These are phyloP conservation scores for Zygothrica quintamaculata DNA, from an alignment of 2,888 invertebrate genomes.

Conservation along the genomic window DNA sequence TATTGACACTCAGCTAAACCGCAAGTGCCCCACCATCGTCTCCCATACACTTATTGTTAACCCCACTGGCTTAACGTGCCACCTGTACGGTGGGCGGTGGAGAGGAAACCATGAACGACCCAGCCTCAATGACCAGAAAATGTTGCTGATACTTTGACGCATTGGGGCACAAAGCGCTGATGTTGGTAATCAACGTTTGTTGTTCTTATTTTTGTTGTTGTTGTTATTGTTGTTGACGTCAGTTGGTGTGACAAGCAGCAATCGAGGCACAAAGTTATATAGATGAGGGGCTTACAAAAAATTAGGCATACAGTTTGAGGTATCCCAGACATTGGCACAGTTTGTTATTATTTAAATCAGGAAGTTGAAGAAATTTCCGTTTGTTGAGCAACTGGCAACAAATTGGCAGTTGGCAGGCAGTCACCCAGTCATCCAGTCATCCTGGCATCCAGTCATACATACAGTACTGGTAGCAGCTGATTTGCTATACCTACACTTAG, in stretches of 20 bases:
- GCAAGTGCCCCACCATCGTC: slow-evolving; percentile 21
- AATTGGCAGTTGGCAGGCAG: slow-evolving; percentile 62
- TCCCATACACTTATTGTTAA: too few relatives aligned
- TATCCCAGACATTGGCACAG: slow-evolving; percentile 47
- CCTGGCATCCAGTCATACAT: background rate
- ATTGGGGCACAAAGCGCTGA: slow-evolving; percentile 46
- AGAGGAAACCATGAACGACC: background rate
- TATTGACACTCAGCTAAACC: slow-evolving; percentile 73
- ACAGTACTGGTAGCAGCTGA: background rate
- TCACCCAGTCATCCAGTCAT: background rate
- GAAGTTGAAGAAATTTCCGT: slow-evolving; percentile 83
- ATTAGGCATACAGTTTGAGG: slow-evolving; percentile 24
- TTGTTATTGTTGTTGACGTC: slow-evolving; percentile 46
- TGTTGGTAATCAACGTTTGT: slow-evolving; percentile 48
- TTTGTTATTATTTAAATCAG: slow-evolving; percentile 82
- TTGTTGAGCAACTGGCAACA: slow-evolving; percentile 72
- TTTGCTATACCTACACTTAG: too few relatives aligned
- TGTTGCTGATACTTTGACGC: slow-evolving; percentile 39
- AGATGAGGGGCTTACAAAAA: too few relatives aligned
- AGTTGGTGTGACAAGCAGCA: slow-evolving; percentile 72
- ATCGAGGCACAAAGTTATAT: too few relatives aligned
- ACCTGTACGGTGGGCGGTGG: too few relatives aligned
- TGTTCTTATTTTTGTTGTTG: slow-evolving; percentile 17
- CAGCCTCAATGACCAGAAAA: slow-evolving; percentile 21
- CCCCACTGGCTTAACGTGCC: background rate